A percentile compares a stretch with the other conserved stretches of the same genome.
phyloP scores from a whole-genome alignment of 2,888 invertebrate genomes.

The Griposia aprilina region DNA sequence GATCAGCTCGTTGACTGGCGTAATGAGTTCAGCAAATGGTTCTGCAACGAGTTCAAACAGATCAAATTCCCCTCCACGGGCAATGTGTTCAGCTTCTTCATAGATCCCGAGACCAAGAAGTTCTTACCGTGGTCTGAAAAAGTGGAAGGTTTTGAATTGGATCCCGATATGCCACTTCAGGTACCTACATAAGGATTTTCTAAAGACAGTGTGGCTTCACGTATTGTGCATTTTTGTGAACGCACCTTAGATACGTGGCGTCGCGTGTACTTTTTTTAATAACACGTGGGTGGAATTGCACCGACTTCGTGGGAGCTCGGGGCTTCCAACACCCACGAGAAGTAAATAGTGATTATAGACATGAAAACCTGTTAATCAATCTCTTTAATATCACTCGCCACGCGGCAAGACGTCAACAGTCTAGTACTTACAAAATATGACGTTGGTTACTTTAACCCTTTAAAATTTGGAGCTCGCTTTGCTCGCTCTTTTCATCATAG shows the following conservation, averaged over 20 bases:
- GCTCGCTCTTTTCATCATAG: too few species aligned
- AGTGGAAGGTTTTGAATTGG: conserved; percentile 94
- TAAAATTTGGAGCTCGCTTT: not conserved
- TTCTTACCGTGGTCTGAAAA: conserved; percentile 97
- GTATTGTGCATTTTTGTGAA: not conserved
- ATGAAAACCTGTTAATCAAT: too few species aligned
- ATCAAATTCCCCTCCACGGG: conserved; percentile 96
- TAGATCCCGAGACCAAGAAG: conserved; percentile 96
- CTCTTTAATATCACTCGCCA: too few species aligned
- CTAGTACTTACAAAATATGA: too few species aligned
- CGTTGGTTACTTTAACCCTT: not conserved
- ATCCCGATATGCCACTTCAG: conserved; percentile 96
- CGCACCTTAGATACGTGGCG: not conserved
- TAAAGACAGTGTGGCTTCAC: not conserved
- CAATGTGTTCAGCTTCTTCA: conserved; percentile 97
- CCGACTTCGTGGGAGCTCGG: too few species aligned
- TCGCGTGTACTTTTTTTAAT: not conserved
- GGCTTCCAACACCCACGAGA: not conserved
- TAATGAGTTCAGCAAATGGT: conserved; percentile 98
- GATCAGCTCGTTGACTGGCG: conserved; percentile 98
- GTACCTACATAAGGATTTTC: conserved; percentile 80
- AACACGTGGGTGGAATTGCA: not conserved
- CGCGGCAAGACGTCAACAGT: too few species aligned
- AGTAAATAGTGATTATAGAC: too few species aligned
- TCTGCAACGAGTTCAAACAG: conserved; percentile 97